phyloP scores from a whole-genome alignment of 2,888 invertebrate species.

The Phaonia tiefii region DNA sequence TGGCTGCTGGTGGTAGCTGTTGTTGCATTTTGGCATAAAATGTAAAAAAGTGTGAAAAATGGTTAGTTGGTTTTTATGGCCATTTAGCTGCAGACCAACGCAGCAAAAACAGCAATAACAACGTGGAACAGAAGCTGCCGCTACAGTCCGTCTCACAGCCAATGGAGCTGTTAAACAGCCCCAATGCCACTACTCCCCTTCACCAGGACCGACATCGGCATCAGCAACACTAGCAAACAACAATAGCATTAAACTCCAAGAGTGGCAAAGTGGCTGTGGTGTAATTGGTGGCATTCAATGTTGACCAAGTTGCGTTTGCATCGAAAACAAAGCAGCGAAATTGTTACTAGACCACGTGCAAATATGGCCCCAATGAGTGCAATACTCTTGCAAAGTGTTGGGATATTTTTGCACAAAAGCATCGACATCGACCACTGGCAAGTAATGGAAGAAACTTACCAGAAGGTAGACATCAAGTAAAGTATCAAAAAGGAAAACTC shows the following conservation, averaged over 20 bases:
- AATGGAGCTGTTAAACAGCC: conserved; percentile 54
- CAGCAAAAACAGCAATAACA: conserved; percentile 11
- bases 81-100: conserved; percentile 46
- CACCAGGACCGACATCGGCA: too few species aligned
- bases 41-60: conserved; percentile 62
- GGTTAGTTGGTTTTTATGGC: conserved; percentile 61
- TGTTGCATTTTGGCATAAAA: conserved; percentile 50
- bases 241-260: neutral
- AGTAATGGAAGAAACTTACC: neutral
- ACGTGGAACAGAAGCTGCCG: conserved; percentile 11
- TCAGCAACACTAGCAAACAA: conserved; percentile 21
- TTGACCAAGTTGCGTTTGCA: conserved; percentile 57
- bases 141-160: conserved; percentile 30
- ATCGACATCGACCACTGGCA: neutral
- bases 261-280: conserved; percentile 5
- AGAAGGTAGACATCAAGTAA: neutral
- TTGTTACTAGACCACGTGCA: conserved; percentile 56
- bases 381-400: neutral
- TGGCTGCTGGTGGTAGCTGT: conserved; percentile 1
- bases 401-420: conserved; percentile 14
- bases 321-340: conserved; percentile 26
- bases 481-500: conserved; percentile 20
- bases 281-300: conserved; percentile 24
- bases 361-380: conserved; percentile 45
- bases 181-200: too few species aligned